phyloP scores from a whole-genome alignment of 2,797 vertebrate species.

The Nannoperca australis region DNA sequence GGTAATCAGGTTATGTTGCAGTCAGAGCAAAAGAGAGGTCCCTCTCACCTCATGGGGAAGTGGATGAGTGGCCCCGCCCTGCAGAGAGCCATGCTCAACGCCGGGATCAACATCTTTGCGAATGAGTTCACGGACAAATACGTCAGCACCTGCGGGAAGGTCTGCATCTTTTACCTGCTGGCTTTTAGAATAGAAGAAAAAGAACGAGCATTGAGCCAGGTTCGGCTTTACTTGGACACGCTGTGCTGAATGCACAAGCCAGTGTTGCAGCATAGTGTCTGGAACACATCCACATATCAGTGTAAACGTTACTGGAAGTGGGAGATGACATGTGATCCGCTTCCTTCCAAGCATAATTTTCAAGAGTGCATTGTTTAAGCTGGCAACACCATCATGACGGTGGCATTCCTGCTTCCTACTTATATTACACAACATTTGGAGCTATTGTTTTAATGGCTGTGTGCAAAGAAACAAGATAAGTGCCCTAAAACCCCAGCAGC shows the following conservation, averaged over 20 bases:
- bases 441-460: neutral
- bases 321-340: neutral
- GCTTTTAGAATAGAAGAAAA: neutral
- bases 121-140: slow-evolving; percentile 86
- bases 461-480: neutral
- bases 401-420: too few relatives aligned
- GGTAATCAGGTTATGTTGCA: slow-evolving; percentile 87
- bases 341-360: neutral
- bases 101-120: slow-evolving; percentile 93
- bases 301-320: neutral
- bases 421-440: neutral
- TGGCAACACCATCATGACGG: neutral
- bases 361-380: neutral
- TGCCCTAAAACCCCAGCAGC: neutral
- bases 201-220: neutral
- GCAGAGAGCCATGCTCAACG: slow-evolving; percentile 81
- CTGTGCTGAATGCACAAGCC: neutral
- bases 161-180: slow-evolving; percentile 40
- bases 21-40: slow-evolving; percentile 54
- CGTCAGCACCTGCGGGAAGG: slow-evolving; percentile 85
- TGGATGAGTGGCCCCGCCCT: slow-evolving; percentile 87
- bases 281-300: neutral
- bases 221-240: neutral
- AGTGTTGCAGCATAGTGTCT: neutral
- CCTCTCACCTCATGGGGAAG: slow-evolving; percentile 82